Evolutionary conservation across 2,113 vertebrate genomes (phyloP).

Genomic region (Mola mola): DNA sequence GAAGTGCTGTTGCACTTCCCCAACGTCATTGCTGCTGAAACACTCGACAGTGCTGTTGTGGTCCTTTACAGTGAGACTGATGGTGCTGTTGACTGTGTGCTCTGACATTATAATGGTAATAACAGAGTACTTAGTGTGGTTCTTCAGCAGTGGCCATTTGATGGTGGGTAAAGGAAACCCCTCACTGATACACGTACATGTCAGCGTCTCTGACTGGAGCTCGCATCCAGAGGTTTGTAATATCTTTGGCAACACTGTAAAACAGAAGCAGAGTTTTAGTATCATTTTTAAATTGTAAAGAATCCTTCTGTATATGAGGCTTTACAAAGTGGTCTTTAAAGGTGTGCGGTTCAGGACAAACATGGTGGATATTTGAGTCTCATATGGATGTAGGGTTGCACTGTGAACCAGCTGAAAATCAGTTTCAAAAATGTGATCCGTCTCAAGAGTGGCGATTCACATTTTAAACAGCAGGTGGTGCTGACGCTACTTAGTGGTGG

Average conservation of each 20-base stretch:
- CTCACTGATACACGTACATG: slow-evolving; percentile 51
- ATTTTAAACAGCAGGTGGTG: too few relatives aligned
- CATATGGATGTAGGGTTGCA: background rate
- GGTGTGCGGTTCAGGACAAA: too few relatives aligned
- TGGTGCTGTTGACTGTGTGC: slow-evolving; percentile 36
- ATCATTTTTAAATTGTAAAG: too few relatives aligned
- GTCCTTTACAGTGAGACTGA: slow-evolving; percentile 17
- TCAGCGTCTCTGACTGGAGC: slow-evolving; percentile 19
- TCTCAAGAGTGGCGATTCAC: too few relatives aligned
- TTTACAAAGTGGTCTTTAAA: too few relatives aligned
- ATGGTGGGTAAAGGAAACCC: slow-evolving; percentile 48
- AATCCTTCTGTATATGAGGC: too few relatives aligned
- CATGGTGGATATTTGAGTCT: background rate
- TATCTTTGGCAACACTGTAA: background rate
- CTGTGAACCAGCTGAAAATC: too few relatives aligned
- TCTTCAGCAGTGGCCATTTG: slow-evolving; percentile 31
- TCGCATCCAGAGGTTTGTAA: slow-evolving; percentile 23
- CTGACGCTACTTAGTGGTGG: too few relatives aligned
- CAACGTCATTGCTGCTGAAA: slow-evolving; percentile 30
- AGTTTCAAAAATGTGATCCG: too few relatives aligned
- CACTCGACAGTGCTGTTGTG: slow-evolving; percentile 16
- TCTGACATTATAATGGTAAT: slow-evolving; percentile 5
- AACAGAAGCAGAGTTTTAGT: background rate
- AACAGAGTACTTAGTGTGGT: slow-evolving; percentile 3
- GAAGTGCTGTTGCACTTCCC: slow-evolving; percentile 12